Evolutionary conservation across 2,888 invertebrate species (phyloP).

Genomic region (Drosophila flavopinicola): DNA sequence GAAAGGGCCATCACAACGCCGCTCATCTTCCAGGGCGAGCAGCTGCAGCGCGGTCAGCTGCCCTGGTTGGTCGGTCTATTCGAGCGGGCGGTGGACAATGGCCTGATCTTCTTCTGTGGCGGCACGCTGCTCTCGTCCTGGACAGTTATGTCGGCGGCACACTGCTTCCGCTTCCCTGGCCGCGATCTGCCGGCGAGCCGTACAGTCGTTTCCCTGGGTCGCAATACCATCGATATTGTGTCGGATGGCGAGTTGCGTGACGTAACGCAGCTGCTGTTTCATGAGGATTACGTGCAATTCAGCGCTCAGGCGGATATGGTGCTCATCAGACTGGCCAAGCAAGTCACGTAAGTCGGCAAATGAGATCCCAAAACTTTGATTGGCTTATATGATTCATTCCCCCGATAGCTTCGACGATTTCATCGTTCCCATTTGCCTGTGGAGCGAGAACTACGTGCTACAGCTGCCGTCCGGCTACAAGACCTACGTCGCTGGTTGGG

Average conservation of each 20-base stretch:
- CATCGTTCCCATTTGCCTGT: constrained; percentile 81
- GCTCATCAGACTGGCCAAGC: constrained; percentile 82
- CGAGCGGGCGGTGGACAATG: constrained; percentile 79
- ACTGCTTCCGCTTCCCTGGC: constrained; percentile 80
- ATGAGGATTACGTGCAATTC: constrained; percentile 83
- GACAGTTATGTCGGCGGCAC: constrained; percentile 83
- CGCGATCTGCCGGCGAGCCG: constrained; percentile 56
- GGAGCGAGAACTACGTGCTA: constrained; percentile 74
- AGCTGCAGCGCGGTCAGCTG: constrained; percentile 85
- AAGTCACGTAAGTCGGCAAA: constrained; percentile 63
- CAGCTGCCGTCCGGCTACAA: constrained; percentile 80
- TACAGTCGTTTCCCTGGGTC: constrained; percentile 83
- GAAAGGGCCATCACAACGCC: constrained; percentile 58
- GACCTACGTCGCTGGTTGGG: constrained; percentile 86
- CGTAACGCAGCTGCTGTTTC: constrained; percentile 74
- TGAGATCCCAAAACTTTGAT: not conserved
- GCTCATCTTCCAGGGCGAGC: constrained; percentile 62
- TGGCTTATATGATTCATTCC: not conserved
- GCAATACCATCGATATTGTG: constrained; percentile 79
- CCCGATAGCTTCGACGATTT: constrained; percentile 58
- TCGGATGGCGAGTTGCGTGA: constrained; percentile 56
- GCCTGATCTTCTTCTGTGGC: constrained; percentile 81
- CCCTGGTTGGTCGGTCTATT: constrained; percentile 89
- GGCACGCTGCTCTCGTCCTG: constrained; percentile 76
- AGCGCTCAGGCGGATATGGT: constrained; percentile 85